Evolutionary conservation across 2,888 invertebrate genomes (phyloP).

Genomic region (Drosophila quasianomalipes): DNA sequence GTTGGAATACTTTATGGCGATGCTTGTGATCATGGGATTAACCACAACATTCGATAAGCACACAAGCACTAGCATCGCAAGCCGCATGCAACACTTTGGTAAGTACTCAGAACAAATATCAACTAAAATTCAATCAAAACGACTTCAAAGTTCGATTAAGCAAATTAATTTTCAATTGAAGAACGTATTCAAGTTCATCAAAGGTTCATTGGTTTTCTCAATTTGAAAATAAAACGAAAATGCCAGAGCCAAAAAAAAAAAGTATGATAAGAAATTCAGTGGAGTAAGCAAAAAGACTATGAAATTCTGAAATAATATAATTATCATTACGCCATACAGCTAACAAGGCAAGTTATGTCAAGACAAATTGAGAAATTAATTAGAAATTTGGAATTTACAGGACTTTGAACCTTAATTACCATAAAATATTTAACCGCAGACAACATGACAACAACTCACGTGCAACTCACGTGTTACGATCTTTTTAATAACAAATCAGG

Average conservation of each 20-base stretch:
- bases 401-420: not conserved
- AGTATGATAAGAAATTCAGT: not conserved
- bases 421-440: conserved; percentile 4
- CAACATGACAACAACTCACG: not conserved
- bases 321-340: not conserved
- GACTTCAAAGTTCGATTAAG: conserved; percentile 8
- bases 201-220: not conserved
- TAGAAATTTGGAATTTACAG: too few species aligned
- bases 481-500: not conserved
- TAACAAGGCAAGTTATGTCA: not conserved
- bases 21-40: conserved; percentile 85
- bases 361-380: not conserved
- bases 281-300: not conserved
- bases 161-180: conserved; percentile 1
- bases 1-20: conserved; percentile 85
- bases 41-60: conserved; percentile 82
- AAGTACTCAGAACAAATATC: conserved; percentile 52
- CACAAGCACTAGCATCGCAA: conserved; percentile 54
- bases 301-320: not conserved
- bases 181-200: conserved; percentile 3
- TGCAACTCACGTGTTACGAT: not conserved
- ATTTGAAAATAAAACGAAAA: not conserved
- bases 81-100: conserved; percentile 76
- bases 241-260: too few species aligned
- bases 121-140: conserved; percentile 11